Evolutionary conservation across 2,888 invertebrate species (phyloP).

Genomic region (Lycaena phlaeas): DNA sequence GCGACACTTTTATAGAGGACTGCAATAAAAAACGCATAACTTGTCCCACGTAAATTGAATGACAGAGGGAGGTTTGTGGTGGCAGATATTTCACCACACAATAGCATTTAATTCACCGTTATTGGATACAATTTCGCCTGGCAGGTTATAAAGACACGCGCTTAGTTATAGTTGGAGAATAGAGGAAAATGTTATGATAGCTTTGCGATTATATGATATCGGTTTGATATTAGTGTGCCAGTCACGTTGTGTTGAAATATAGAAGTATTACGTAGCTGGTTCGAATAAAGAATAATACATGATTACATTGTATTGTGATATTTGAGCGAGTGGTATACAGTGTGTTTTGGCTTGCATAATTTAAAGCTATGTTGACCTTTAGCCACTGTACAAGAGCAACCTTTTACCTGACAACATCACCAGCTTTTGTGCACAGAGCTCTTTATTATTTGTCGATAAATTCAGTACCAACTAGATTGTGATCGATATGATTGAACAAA

Average conservation of each 20-base stretch:
- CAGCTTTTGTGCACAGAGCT: conserved; percentile 13
- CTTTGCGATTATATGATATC: conserved; percentile 15
- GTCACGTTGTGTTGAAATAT: conserved; percentile 16
- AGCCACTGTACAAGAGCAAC: conserved; percentile 18
- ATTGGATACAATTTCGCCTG: conserved; percentile 29
- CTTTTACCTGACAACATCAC: conserved; percentile 16
- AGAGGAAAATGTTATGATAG: conserved; percentile 23
- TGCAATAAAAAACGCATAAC: conserved; percentile 67
- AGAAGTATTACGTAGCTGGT: conserved; percentile 5
- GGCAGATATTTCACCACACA: conserved; percentile 16
- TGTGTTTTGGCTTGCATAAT: conserved; percentile 10
- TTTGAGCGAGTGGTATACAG: conserved; percentile 8
- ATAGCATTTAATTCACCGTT: conserved; percentile 21
- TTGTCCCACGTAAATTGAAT: conserved; percentile 59
- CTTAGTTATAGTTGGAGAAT: conserved; percentile 28
- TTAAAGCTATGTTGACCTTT: conserved; percentile 16
- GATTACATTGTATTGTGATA: conserved; percentile 10
- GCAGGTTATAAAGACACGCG: conserved; percentile 39
- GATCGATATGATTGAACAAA: neutral
- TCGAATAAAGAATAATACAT: neutral
- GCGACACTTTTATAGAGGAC: conserved; percentile 51
- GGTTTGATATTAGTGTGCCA: conserved; percentile 9
- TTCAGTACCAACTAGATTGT: neutral
- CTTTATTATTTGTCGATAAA: conserved; percentile 11
- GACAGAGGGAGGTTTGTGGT: conserved; percentile 33